Evolutionary conservation across 2,113 vertebrate species (phyloP).

Genomic region (Pelvicachromis taeniatus): DNA sequence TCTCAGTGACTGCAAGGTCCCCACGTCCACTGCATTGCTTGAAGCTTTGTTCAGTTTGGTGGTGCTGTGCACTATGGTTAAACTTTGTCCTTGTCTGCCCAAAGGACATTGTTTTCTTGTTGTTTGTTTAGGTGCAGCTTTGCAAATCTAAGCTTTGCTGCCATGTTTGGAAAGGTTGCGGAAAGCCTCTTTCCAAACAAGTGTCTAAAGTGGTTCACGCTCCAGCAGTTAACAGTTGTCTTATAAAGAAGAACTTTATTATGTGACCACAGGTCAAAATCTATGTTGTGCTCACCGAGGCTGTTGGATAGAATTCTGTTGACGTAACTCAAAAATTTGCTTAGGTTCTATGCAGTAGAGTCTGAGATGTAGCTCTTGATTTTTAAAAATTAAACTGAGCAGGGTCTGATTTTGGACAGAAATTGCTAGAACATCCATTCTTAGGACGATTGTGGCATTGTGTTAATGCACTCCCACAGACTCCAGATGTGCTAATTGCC

Average conservation of each 20-base stretch:
- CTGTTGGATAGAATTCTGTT: not conserved
- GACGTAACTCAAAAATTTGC: not conserved
- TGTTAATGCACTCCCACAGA: fast-evolving
- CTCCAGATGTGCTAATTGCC: not conserved
- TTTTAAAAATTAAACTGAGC: not conserved
- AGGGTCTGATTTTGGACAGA: not conserved
- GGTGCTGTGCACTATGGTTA: not conserved
- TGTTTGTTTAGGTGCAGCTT: not conserved
- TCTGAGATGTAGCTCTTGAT: not conserved
- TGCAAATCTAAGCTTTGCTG: not conserved
- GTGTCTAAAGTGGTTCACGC: not conserved
- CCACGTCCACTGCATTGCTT: no score
- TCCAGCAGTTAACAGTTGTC: not conserved
- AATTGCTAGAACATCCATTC: not conserved
- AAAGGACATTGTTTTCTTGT: not conserved
- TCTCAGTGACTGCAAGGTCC: no score
- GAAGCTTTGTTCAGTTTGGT: not conserved
- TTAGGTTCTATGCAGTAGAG: not conserved
- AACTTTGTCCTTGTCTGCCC: not conserved
- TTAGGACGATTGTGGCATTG: not conserved
- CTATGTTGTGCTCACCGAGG: not conserved
- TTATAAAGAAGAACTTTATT: not conserved
- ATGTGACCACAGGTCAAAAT: not conserved
- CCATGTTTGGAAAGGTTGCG: not conserved
- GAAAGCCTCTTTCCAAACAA: not conserved